These are phyloP conservation scores for Natrix natrix DNA, from an alignment of 2,797 vertebrate genomes.

Conservation along the genomic window DNA sequence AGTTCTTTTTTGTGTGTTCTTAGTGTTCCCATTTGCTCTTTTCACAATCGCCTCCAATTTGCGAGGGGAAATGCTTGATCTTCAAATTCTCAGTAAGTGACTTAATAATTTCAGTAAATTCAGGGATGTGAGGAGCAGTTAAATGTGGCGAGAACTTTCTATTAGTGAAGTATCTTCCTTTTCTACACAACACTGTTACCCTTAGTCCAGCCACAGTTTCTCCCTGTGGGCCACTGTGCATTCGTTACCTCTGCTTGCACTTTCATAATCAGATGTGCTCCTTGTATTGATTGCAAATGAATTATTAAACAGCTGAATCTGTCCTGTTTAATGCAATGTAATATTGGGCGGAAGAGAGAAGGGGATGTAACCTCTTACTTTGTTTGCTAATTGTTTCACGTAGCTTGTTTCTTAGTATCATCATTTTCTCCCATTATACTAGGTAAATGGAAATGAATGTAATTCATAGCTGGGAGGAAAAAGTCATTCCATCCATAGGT, in stretches of 20 bases:
- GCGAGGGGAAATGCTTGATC: neutral
- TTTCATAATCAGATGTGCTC: neutral
- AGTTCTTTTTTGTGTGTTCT: neutral
- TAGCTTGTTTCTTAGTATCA: neutral
- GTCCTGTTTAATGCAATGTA: neutral
- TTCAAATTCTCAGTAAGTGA: neutral
- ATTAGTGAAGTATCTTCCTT: neutral
- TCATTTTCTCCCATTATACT: neutral
- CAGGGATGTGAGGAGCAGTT: neutral
- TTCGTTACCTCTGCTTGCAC: neutral
- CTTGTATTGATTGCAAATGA: neutral
- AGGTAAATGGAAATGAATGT: neutral
- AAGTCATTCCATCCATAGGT: neutral
- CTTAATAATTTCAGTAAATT: neutral
- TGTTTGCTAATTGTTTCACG: neutral
- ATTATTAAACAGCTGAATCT: neutral
- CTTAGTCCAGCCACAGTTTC: neutral
- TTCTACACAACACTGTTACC: neutral
- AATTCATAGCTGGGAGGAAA: neutral
- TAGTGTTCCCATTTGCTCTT: neutral
- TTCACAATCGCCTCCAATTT: neutral
- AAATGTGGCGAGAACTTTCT: neutral
- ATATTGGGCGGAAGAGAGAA: neutral
- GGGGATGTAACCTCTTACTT: neutral
- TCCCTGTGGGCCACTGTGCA: neutral